Conservation (phyloP, 2,113 vertebrate species). For the Eleginops maclovinus region DNA sequence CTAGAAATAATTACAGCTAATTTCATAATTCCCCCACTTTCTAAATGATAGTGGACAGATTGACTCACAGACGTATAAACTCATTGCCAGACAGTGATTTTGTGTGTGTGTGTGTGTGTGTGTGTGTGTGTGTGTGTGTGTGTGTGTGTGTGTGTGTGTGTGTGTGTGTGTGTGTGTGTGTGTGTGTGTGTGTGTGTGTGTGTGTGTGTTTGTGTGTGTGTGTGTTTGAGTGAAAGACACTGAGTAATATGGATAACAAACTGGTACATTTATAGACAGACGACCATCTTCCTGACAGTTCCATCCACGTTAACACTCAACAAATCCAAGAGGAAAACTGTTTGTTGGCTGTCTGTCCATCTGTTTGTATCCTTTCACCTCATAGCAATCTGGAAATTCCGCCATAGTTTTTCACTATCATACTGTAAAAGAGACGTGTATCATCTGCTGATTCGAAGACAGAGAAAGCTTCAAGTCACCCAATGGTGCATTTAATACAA, state of each 20-base stretch:
- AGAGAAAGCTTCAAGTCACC: not conserved
- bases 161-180: not conserved
- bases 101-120: constrained; percentile 5
- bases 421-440: not conserved
- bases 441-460: not conserved
- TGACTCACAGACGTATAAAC: constrained; percentile 39
- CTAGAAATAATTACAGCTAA: constrained; percentile 33
- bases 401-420: not conserved
- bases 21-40: not conserved
- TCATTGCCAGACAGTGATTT: constrained; percentile 5
- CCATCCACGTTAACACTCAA: not conserved
- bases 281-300: constrained; percentile 29
- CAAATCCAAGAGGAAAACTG: constrained; percentile 10
- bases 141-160: constrained; percentile 14
- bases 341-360: constrained; percentile 7
- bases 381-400: not conserved
- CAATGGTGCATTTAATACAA: not conserved
- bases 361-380: not conserved
- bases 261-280: constrained; percentile 17
- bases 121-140: constrained; percentile 21
- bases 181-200: constrained; percentile 13
- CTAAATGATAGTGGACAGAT: constrained; percentile 36
- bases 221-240: not conserved
- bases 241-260: not conserved
- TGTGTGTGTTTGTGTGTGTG: constrained; percentile 9